Conservation (phyloP, 2,888 invertebrate genomes). For the Zaprionus bogoriensis region DNA sequence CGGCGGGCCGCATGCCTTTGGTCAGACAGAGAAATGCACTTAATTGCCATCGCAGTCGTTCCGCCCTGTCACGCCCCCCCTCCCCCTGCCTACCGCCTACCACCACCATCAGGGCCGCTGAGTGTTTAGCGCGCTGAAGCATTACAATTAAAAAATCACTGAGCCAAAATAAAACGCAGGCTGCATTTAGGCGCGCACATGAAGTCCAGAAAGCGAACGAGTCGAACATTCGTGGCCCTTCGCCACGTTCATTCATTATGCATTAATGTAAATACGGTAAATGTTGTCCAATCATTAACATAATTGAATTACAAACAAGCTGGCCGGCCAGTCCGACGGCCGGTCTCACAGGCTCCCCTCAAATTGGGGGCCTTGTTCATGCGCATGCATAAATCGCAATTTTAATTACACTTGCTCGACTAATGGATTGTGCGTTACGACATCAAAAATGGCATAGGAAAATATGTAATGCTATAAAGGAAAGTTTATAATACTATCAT, state of each 20-base stretch:
- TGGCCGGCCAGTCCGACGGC: slow-evolving; percentile 15
- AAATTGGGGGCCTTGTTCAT: slow-evolving; percentile 37
- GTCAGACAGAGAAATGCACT: slow-evolving; percentile 79
- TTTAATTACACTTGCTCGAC: slow-evolving; percentile 71
- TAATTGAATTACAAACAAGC: slow-evolving; percentile 82
- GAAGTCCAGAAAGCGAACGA: neutral
- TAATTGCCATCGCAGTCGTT: slow-evolving; percentile 61
- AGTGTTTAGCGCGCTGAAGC: slow-evolving; percentile 41
- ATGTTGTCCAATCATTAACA: slow-evolving; percentile 83
- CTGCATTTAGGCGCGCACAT: slow-evolving; percentile 52
- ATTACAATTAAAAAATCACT: slow-evolving; percentile 61
- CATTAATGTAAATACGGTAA: slow-evolving; percentile 82
- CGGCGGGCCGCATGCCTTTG: slow-evolving; percentile 73
- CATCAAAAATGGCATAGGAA: slow-evolving; percentile 23
- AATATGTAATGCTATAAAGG: neutral
- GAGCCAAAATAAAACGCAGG: slow-evolving; percentile 59
- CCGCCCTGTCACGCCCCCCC: slow-evolving; percentile 1
- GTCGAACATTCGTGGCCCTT: neutral
- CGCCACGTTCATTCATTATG: slow-evolving; percentile 80
- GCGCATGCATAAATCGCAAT: slow-evolving; percentile 74
- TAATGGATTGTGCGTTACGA: slow-evolving; percentile 66
- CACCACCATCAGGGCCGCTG: neutral
- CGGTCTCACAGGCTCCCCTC: neutral
- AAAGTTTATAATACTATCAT: neutral
- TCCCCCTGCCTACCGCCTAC: neutral